phyloP scores from a whole-genome alignment of 2,113 vertebrate genomes.

The Crotalus horridus region DNA sequence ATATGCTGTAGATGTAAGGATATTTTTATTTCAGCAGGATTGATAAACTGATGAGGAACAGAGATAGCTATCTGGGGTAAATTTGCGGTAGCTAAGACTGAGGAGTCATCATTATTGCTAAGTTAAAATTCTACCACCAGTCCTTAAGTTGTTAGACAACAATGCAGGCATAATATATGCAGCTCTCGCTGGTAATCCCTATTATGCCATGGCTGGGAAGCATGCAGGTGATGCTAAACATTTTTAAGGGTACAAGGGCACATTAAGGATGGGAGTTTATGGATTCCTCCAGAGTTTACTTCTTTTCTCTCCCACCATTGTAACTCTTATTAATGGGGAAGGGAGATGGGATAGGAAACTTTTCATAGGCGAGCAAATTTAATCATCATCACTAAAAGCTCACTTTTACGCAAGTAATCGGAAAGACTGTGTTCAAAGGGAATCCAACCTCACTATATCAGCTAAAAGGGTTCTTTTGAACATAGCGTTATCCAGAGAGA shows the following conservation, averaged over 20 bases:
- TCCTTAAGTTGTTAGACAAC: not conserved
- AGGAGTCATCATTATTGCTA: not conserved
- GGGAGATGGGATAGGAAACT: not conserved
- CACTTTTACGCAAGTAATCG: not conserved
- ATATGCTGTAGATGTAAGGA: not conserved
- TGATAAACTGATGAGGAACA: not conserved
- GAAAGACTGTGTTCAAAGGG: not conserved
- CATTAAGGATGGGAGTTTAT: not conserved
- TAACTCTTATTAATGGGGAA: not conserved
- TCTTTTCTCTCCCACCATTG: not conserved
- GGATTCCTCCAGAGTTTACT: not conserved
- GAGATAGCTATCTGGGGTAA: not conserved
- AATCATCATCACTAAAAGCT: not conserved
- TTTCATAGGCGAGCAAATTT: not conserved
- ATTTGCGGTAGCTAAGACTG: not conserved
- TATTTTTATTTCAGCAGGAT: not conserved
- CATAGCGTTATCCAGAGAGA: not conserved
- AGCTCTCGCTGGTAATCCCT: not conserved
- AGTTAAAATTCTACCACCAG: not conserved
- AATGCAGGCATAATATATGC: not conserved
- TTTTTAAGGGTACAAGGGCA: not conserved
- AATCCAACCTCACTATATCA: not conserved
- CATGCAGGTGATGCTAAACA: not conserved
- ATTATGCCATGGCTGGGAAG: not conserved
- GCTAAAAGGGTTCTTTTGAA: not conserved